Evolutionary conservation across 2,113 vertebrate genomes (phyloP), one percentile per base, ranked within the genome.

Genomic region (Rhynchomys soricoides): DNA sequence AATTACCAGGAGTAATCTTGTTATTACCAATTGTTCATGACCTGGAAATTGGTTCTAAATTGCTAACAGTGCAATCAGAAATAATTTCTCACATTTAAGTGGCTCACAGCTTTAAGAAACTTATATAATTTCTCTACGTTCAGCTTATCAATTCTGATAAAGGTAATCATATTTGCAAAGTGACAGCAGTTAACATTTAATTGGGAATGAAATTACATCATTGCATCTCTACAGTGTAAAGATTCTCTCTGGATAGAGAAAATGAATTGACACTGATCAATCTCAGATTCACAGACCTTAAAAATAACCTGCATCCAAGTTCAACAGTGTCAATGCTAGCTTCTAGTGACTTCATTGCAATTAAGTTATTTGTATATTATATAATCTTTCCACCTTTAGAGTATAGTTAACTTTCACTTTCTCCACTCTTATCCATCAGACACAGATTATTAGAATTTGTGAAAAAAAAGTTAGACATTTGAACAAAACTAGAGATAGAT

Each of bases 1-100:
- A 98, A 97, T 97, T 95, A 94, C 68, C 82, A 96, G 77, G 77
- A 86, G 55, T 91, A 95, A 92, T 91, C 88, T 95, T 97, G 78
- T 83, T 97, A 96, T 96, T 96, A 94, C 40, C 90, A 94, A 94
- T 97, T 89, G 85, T 75, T 95, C 71, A 94, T 95, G 88, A 97
- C 81, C 93, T 97, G 43, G 17, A 95, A 96, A 94, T 95, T 89
- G 78, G 45, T 85, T 95, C 26, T 82, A 96, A 92, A 94, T 94
- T 96, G 81, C 62, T 95, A 91, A 95, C 73, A 12, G 50, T 66
- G 88, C 7, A 91, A 83, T 93, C 52, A 62, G n/a, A 86, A 31
- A 55, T 97, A 74, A 95, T 95, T 95, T 96, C 31, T 94, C 93
- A 89, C 62, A 94, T 70, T 89, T 57, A 89, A 64, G 0, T 92